A percentile compares a stretch with the other conserved stretches of the same genome.
Evolutionary conservation across 2,888 invertebrate species (phyloP).

Genomic region (Dolichopus griseipennis): DNA sequence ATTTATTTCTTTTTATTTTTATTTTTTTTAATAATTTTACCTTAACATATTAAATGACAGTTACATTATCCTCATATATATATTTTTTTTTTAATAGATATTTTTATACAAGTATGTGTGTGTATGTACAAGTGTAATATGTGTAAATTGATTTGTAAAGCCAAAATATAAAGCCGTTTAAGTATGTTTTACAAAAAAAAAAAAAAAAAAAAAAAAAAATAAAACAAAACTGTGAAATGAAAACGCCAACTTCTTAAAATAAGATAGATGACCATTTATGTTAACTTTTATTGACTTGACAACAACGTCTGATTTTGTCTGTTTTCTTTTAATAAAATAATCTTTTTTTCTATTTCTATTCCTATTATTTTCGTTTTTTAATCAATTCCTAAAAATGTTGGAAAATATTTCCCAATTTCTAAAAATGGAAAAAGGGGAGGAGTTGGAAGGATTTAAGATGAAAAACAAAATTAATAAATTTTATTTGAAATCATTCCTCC

Average conservation of each 20-base stretch:
- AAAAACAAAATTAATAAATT: neutral
- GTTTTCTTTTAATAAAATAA: neutral
- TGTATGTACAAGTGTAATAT: too few species aligned
- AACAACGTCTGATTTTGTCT: neutral
- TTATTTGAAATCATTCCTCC: neutral
- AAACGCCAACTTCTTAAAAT: slow-evolving; percentile 5
- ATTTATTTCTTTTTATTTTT: neutral
- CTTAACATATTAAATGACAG: neutral
- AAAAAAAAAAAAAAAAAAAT: too few species aligned
- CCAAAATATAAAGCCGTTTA: neutral
- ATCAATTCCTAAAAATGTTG: neutral
- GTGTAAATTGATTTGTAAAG: neutral
- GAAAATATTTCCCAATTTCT: too few species aligned
- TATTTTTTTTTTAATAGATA: too few species aligned
- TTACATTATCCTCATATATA: neutral
- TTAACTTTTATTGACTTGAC: neutral
- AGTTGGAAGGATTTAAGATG: too few species aligned
- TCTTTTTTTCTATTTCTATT: neutral
- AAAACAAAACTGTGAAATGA: too few species aligned
- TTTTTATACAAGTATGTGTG: too few species aligned
- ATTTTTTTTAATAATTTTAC: neutral
- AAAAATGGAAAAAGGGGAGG: neutral
- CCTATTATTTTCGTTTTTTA: neutral
- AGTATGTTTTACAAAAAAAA: neutral
- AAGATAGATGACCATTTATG: slow-evolving; percentile 3